phyloP scores from a whole-genome alignment of 2,888 invertebrate genomes.

The Cabera pusaria region DNA sequence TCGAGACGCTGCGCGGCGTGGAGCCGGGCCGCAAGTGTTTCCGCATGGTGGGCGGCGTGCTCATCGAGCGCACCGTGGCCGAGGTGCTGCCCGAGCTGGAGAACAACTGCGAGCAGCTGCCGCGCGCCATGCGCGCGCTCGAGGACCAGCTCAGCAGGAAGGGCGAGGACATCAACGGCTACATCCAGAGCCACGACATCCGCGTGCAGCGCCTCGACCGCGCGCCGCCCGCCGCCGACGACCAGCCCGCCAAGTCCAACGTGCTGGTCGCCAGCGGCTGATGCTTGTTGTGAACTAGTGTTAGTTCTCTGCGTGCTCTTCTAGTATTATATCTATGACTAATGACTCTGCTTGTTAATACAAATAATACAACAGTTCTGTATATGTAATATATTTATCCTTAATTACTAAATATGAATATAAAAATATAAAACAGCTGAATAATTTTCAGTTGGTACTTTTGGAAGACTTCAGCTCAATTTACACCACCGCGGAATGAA shows the following conservation, averaged over 20 bases:
- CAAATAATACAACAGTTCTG: too few relatives aligned
- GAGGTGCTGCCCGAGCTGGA: constrained; percentile 94
- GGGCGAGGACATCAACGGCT: constrained; percentile 95
- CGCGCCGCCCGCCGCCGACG: constrained; percentile 24
- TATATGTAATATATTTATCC: too few relatives aligned
- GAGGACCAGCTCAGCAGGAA: constrained; percentile 93
- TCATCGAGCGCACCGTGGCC: constrained; percentile 95
- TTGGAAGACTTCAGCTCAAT: too few relatives aligned
- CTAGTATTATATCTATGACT: too few relatives aligned
- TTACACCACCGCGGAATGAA: too few relatives aligned
- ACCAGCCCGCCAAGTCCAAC: constrained; percentile 70
- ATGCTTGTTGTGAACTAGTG: too few relatives aligned
- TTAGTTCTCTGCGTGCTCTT: too few relatives aligned
- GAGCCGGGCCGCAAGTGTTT: constrained; percentile 94
- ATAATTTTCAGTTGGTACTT: too few relatives aligned
- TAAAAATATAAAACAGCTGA: too few relatives aligned
- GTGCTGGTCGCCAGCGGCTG: constrained; percentile 83
- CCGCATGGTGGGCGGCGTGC: constrained; percentile 95
- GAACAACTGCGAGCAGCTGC: constrained; percentile 91
- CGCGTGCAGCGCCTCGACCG: constrained; percentile 84
- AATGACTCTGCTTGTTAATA: too few relatives aligned
- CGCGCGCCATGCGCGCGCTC: constrained; percentile 89
- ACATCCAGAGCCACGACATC: constrained; percentile 95
- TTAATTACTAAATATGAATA: too few relatives aligned
- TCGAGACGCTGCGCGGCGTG: constrained; percentile 94